phyloP scores from a whole-genome alignment of 2,797 vertebrate genomes.

The Champsocephalus gunnari region DNA sequence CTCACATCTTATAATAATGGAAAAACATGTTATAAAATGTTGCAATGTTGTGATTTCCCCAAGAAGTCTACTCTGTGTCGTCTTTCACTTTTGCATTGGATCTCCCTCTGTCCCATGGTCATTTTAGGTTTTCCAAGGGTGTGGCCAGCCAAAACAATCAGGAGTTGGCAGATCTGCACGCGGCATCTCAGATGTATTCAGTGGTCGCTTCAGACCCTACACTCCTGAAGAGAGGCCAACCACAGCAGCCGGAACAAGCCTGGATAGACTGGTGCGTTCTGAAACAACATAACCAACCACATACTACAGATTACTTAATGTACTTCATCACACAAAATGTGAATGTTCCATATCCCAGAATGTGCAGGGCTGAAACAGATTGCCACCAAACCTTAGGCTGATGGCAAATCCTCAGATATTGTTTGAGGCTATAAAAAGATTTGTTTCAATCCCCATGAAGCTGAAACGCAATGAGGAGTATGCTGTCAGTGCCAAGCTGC shows the following conservation, averaged over 20 bases:
- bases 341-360: neutral
- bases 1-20: conserved; percentile 17
- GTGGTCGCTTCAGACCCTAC: conserved; percentile 89
- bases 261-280: conserved; percentile 93
- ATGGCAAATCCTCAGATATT: conserved; percentile 42
- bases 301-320: conserved; percentile 5
- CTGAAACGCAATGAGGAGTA: conserved; percentile 41
- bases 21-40: conserved; percentile 18
- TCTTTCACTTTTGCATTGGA: conserved; percentile 4
- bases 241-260: conserved; percentile 91
- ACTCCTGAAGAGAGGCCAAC: conserved; percentile 92
- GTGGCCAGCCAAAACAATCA: conserved; percentile 93
- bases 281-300: neutral
- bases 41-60: conserved; percentile 7
- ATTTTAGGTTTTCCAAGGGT: conserved; percentile 93
- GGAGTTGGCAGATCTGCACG: conserved; percentile 89
- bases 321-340: conserved; percentile 13
- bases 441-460: conserved; percentile 18
- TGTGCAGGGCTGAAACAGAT: conserved; percentile 20
- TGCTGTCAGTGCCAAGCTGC: conserved; percentile 23
- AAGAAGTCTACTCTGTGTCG: neutral
- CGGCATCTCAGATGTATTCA: conserved; percentile 92
- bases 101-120: conserved; percentile 61
- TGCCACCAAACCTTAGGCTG: conserved; percentile 39
- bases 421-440: conserved; percentile 51